Percentiles rank a stretch among this genome's conserved stretches.
Conservation (phyloP, 2,888 invertebrate genomes). For the Eupithecia tripunctaria region DNA sequence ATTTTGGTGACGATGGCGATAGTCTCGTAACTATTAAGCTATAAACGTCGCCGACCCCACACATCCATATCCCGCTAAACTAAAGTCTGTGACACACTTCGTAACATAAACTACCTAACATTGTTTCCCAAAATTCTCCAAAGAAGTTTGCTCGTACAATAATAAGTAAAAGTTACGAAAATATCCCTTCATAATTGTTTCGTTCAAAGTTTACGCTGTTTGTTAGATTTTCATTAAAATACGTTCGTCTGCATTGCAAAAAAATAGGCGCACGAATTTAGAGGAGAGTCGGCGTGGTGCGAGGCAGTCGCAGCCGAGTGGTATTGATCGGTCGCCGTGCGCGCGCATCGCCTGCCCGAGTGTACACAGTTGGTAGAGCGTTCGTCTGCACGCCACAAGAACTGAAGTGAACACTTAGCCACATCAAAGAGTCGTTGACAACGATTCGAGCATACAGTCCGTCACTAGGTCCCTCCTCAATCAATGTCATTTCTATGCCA, state of each 20-base stretch:
- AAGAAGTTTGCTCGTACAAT: conserved; percentile 13
- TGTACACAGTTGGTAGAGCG: conserved; percentile 77
- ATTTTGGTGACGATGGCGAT: conserved; percentile 49
- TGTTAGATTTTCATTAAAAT: conserved; percentile 60
- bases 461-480: conserved; percentile 20
- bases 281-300: conserved; percentile 72
- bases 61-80: conserved; percentile 43
- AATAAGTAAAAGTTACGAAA: conserved; percentile 16
- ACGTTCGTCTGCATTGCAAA: conserved; percentile 62
- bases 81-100: conserved; percentile 39
- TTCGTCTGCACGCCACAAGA: conserved; percentile 70
- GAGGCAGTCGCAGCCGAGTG: conserved; percentile 73
- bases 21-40: conserved; percentile 49
- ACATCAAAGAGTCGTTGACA: conserved; percentile 70
- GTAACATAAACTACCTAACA: conserved; percentile 45
- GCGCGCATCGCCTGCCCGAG: conserved; percentile 78
- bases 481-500: conserved; percentile 14
- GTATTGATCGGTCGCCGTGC: conserved; percentile 82
- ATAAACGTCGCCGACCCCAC: conserved; percentile 46
- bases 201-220: conserved; percentile 50
- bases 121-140: conserved; percentile 51
- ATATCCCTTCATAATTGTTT: conserved; percentile 50
- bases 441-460: conserved; percentile 50
- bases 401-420: conserved; percentile 73
- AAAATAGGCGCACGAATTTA: conserved; percentile 75